phyloP scores from a whole-genome alignment of 2,113 vertebrate genomes.

The Rhipidura dahli region DNA sequence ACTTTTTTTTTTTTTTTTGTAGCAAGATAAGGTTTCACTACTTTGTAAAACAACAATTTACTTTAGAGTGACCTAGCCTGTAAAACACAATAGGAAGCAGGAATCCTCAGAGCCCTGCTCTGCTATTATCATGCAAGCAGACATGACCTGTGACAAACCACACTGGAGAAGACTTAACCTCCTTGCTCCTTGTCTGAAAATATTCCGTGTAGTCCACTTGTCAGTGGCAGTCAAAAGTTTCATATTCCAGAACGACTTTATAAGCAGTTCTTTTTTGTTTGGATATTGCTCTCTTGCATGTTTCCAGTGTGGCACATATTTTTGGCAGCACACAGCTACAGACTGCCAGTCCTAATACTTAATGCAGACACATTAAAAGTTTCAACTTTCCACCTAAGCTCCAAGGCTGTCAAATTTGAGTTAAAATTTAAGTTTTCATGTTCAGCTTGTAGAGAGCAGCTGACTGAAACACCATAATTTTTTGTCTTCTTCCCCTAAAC shows the following conservation, averaged over 20 bases:
- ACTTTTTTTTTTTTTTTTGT: background rate
- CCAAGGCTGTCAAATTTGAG: background rate
- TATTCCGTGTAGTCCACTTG: conserved; percentile 7
- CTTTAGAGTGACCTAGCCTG: conserved; percentile 80
- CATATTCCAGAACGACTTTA: background rate
- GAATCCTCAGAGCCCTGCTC: conserved; percentile 47
- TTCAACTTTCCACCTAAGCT: background rate
- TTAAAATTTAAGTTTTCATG: background rate
- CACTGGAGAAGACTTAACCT: conserved; percentile 63
- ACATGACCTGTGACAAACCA: conserved; percentile 58
- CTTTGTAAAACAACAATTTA: conserved; percentile 80
- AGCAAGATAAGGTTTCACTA: conserved; percentile 81
- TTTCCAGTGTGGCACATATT: background rate
- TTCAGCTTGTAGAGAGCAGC: background rate
- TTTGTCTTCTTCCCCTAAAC: background rate
- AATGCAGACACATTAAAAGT: background rate
- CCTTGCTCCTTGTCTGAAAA: conserved; percentile 54
- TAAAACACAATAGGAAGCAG: conserved; percentile 79
- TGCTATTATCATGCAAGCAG: conserved; percentile 58
- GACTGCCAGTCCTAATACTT: background rate
- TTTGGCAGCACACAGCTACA: background rate
- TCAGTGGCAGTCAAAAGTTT: conserved; percentile 31
- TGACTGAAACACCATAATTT: accelerated
- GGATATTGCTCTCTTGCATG: background rate
- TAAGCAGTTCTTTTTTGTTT: background rate